Percentiles rank a stretch among this genome's conserved stretches.
phyloP scores from a whole-genome alignment of 2,797 vertebrate genomes.

The Neosilurus mollespiculum region DNA sequence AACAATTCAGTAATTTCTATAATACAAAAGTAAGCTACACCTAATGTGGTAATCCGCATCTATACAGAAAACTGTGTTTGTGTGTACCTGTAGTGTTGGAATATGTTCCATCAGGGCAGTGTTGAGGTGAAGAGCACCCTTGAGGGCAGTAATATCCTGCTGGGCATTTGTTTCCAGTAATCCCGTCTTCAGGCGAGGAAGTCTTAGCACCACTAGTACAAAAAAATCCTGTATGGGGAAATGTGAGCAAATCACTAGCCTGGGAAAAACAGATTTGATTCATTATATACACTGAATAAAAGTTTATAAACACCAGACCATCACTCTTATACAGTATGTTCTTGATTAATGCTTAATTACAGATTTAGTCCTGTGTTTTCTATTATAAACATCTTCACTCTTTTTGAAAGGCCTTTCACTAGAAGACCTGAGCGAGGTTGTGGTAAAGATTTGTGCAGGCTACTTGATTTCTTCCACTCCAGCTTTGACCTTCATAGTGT shows the following conservation, averaged over 20 bases:
- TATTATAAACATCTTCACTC: background rate
- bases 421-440: too few species aligned
- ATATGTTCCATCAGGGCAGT: constrained; percentile 75
- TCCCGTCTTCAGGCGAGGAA: constrained; percentile 71
- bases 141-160: constrained; percentile 73
- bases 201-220: constrained; percentile 73
- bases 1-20: background rate
- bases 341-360: background rate
- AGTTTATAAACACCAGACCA: background rate
- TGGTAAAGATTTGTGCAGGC: too few species aligned
- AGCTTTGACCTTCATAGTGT: too few species aligned
- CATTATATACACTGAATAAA: background rate
- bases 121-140: constrained; percentile 71
- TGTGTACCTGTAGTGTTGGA: constrained; percentile 76
- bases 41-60: background rate
- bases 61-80: constrained; percentile 9
- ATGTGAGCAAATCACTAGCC: background rate
- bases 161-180: constrained; percentile 76
- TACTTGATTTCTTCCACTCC: too few species aligned
- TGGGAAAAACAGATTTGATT: background rate
- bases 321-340: background rate
- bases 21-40: background rate
- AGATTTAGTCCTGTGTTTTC: background rate
- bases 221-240: constrained; percentile 78
- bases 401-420: background rate